phyloP scores from a whole-genome alignment of 1,140 invertebrate species.

The Drosophila nasuta region DNA sequence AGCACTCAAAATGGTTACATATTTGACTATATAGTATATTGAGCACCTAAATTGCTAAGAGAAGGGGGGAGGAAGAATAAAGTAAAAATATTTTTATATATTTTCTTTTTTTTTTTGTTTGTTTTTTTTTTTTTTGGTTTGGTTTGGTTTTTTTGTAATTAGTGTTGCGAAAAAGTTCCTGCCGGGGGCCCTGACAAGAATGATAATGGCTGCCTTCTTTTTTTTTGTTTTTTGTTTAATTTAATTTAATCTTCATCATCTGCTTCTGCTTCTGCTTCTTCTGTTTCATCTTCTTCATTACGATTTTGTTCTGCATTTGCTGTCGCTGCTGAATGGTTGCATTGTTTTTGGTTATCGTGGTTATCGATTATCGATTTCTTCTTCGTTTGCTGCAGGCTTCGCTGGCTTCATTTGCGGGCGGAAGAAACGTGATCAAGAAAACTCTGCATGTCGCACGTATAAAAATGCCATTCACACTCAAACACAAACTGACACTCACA shows the following conservation, averaged over 20 bases:
- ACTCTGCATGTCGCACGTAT: slow-evolving; percentile 55
- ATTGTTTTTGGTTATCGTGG: slow-evolving; percentile 24
- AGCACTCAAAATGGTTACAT: slow-evolving; percentile 80
- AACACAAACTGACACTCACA: slow-evolving; percentile 36
- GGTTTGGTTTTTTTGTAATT: slow-evolving; percentile 56
- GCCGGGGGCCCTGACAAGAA: slow-evolving; percentile 41
- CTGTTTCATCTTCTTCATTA: background rate
- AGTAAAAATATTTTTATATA: slow-evolving; percentile 84
- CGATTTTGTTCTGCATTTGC: slow-evolving; percentile 38
- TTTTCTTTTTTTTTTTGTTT: slow-evolving; percentile 56
- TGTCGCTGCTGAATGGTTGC: slow-evolving; percentile 44
- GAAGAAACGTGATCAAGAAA: slow-evolving; percentile 74
- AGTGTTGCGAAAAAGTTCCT: slow-evolving; percentile 61
- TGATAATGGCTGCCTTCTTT: slow-evolving; percentile 43
- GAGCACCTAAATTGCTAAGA: slow-evolving; percentile 84
- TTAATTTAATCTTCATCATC: slow-evolving; percentile 29
- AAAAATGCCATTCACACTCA: slow-evolving; percentile 9
- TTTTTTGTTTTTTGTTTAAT: slow-evolving; percentile 24
- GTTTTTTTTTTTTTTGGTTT: slow-evolving; percentile 43
- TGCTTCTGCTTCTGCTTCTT: slow-evolving; percentile 31
- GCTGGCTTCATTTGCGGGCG: slow-evolving; percentile 29
- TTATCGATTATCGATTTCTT: slow-evolving; percentile 38
- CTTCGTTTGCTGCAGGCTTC: slow-evolving; percentile 34
- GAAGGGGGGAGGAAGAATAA: slow-evolving; percentile 82
- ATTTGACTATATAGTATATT: slow-evolving; percentile 78